Percentiles rank a stretch among this genome's conserved stretches.
Conservation (phyloP, 2,888 invertebrate species). For the Sepioteuthis lessoniana region DNA sequence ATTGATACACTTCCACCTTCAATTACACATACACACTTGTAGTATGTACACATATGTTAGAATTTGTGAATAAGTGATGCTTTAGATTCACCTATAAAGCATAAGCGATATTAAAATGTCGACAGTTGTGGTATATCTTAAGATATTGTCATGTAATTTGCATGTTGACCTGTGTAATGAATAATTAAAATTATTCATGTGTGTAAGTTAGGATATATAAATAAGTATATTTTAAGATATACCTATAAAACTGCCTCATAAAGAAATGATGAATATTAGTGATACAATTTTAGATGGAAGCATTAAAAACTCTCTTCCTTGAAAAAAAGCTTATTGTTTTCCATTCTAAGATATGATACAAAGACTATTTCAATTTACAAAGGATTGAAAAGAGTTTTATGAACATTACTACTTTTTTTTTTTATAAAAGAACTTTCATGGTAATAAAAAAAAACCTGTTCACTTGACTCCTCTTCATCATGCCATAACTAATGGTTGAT, state of each 20-base stretch:
- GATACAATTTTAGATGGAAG: not conserved
- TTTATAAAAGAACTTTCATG: not conserved
- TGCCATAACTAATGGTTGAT: too few relatives aligned
- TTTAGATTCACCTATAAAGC: not conserved
- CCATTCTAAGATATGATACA: not conserved
- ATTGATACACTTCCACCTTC: not conserved
- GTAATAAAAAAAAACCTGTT: not conserved
- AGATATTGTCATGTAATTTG: not conserved
- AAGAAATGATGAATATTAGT: not conserved
- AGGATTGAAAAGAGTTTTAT: not conserved
- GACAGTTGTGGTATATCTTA: not conserved
- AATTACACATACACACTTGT: not conserved
- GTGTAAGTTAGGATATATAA: not conserved
- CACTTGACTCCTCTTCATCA: too few relatives aligned
- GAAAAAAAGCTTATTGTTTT: not conserved
- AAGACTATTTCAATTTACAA: not conserved
- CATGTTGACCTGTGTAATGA: not conserved
- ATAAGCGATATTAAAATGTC: not conserved
- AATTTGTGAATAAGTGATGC: not conserved
- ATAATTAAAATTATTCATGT: not conserved
- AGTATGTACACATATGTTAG: not conserved
- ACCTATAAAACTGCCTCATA: not conserved
- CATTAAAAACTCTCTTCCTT: not conserved
- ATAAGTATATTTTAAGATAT: not conserved
- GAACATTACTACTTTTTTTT: not conserved